phyloP scores from a whole-genome alignment of 2,888 invertebrate species.

The Eupeodes latifasciatus region DNA sequence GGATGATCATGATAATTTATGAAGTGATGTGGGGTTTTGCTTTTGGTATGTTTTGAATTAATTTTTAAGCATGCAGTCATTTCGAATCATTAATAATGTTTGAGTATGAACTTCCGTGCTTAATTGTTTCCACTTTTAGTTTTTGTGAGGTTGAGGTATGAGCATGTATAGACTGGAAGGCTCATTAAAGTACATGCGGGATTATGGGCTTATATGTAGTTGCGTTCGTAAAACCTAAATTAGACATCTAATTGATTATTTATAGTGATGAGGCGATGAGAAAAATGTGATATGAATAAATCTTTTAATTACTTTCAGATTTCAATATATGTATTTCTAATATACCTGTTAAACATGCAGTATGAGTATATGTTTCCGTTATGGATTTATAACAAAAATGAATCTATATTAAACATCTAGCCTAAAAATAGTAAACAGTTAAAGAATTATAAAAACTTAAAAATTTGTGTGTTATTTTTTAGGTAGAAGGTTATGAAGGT shows the following conservation, averaged over 20 bases:
- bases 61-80: slow-evolving; percentile 39
- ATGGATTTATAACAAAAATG: no score
- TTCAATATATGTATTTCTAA: background rate
- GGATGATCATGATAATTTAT: slow-evolving; percentile 35
- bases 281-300: background rate
- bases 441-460: no score
- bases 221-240: background rate
- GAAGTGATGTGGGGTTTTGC: slow-evolving; percentile 12
- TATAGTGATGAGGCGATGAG: background rate
- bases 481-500: no score
- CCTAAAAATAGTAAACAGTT: no score
- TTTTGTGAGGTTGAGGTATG: background rate
- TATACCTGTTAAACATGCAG: background rate
- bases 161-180: background rate
- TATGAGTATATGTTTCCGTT: no score
- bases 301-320: background rate
- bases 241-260: slow-evolving; percentile 21
- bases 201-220: background rate
- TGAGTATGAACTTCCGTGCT: slow-evolving; percentile 16
- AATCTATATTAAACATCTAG: no score
- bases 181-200: background rate
- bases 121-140: slow-evolving; percentile 21
- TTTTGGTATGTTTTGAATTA: slow-evolving; percentile 26
- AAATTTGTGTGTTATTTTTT: no score
- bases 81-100: slow-evolving; percentile 42